These are phyloP conservation scores for Noctua janthina DNA, from an alignment of 2,888 invertebrate species.

Conservation along the genomic window DNA sequence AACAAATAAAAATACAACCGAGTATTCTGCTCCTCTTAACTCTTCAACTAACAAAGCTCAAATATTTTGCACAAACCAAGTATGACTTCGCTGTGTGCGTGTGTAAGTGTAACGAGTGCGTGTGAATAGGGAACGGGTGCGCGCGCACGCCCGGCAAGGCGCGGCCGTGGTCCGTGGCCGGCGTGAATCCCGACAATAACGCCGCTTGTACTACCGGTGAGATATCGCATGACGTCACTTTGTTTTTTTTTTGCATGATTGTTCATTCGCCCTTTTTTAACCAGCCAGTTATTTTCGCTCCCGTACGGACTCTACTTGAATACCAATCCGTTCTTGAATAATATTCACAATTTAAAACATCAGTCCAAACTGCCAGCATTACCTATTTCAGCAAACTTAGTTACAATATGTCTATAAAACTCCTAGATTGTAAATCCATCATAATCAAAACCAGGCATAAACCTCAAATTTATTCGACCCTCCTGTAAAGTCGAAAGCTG, in stretches of 20 bases:
- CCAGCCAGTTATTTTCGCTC: slow-evolving; percentile 12
- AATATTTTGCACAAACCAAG: slow-evolving; percentile 50
- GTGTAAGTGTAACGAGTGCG: slow-evolving; percentile 60
- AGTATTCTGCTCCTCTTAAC: neutral
- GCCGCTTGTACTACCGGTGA: slow-evolving; percentile 88
- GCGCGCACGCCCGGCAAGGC: slow-evolving; percentile 87
- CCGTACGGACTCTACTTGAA: neutral
- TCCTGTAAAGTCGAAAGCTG: neutral
- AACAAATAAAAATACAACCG: neutral
- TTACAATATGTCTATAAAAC: neutral
- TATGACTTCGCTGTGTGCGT: slow-evolving; percentile 58
- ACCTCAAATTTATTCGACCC: no score
- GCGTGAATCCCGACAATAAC: slow-evolving; percentile 84
- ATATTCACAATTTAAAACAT: neutral
- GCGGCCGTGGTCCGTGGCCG: slow-evolving; percentile 89
- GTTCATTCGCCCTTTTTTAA: slow-evolving; percentile 15
- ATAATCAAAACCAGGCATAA: neutral
- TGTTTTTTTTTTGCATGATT: slow-evolving; percentile 34
- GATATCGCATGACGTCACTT: slow-evolving; percentile 54
- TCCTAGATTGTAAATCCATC: neutral
- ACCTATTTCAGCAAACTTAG: neutral
- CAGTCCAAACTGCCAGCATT: neutral
- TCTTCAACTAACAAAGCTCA: neutral
- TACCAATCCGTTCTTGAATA: slow-evolving; percentile 10
- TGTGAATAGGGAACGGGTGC: slow-evolving; percentile 84